phyloP scores from a whole-genome alignment of 1,140 invertebrate species.

The Papilio aristodemus region DNA sequence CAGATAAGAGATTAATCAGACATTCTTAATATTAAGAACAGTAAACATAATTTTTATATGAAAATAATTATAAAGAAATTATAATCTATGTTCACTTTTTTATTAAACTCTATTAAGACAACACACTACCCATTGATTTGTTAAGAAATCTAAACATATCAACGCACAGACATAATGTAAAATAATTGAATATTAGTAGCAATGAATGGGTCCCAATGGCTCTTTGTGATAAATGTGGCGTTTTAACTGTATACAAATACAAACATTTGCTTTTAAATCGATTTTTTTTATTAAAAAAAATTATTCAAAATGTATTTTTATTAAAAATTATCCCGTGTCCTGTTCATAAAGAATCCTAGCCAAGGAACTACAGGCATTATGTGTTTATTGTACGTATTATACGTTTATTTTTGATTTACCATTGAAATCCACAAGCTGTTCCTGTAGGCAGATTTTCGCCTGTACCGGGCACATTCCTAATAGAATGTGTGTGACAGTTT shows the following conservation, averaged over 20 bases:
- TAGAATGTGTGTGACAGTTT: no score
- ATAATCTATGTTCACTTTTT: not conserved
- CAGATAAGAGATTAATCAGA: no score
- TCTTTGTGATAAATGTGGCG: constrained; percentile 45
- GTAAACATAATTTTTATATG: not conserved
- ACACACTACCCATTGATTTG: not conserved
- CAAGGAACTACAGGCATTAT: no score
- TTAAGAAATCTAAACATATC: constrained; percentile 26
- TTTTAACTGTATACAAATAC: constrained; percentile 70
- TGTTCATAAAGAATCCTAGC: no score
- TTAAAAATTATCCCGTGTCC: constrained; percentile 16
- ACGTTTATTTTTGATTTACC: no score
- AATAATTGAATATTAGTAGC: not conserved
- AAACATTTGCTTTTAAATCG: constrained; percentile 75
- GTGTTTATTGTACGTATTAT: no score
- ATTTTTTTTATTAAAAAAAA: constrained; percentile 73
- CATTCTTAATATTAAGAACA: not conserved
- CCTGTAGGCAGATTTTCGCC: no score
- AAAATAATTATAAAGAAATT: not conserved
- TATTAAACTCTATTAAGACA: constrained; percentile 3
- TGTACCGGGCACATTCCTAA: no score
- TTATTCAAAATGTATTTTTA: constrained; percentile 53
- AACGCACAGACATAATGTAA: constrained; percentile 9
- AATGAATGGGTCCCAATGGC: not conserved
- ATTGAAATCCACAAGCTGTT: no score